These are phyloP conservation scores for Chelon labrosus DNA, from an alignment of 2,797 vertebrate species.

Conservation along the genomic window DNA sequence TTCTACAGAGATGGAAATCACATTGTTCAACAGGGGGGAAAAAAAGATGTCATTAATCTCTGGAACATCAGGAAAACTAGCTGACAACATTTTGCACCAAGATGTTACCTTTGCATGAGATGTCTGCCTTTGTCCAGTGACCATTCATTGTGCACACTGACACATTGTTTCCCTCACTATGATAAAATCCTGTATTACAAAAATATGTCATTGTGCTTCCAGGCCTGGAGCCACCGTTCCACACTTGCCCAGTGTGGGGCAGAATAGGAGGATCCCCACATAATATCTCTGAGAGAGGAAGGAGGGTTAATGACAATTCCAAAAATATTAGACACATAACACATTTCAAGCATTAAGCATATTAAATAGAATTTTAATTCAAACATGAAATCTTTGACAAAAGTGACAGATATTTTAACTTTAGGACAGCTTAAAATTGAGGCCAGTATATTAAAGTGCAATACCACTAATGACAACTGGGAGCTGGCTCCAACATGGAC, in stretches of 20 bases:
- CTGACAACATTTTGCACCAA: not conserved
- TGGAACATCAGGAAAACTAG: not conserved
- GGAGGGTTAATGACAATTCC: slow-evolving; percentile 11
- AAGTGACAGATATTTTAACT: too few species aligned
- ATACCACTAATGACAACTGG: too few species aligned
- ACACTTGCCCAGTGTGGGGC: slow-evolving; percentile 80
- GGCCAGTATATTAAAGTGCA: too few species aligned
- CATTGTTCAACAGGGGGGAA: not conserved
- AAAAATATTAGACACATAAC: not conserved
- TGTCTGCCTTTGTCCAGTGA: slow-evolving; percentile 83
- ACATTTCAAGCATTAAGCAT: not conserved
- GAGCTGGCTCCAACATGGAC: too few species aligned
- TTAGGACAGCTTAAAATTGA: too few species aligned
- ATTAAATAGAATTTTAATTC: not conserved
- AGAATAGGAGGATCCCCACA: slow-evolving; percentile 85
- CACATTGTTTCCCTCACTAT: slow-evolving; percentile 61
- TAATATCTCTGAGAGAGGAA: slow-evolving; percentile 80
- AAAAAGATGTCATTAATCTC: not conserved
- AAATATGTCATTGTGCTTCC: slow-evolving; percentile 84
- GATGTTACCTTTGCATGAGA: slow-evolving; percentile 87
- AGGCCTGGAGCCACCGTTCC: slow-evolving; percentile 81
- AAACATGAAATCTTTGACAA: too few species aligned
- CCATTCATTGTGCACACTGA: slow-evolving; percentile 83
- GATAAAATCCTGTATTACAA: slow-evolving; percentile 86
- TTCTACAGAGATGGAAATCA: slow-evolving; percentile 68